Evolutionary conservation across 2,113 vertebrate genomes (phyloP), one percentile per base, ranked within the genome.

Genomic region (Cottus gobio): DNA sequence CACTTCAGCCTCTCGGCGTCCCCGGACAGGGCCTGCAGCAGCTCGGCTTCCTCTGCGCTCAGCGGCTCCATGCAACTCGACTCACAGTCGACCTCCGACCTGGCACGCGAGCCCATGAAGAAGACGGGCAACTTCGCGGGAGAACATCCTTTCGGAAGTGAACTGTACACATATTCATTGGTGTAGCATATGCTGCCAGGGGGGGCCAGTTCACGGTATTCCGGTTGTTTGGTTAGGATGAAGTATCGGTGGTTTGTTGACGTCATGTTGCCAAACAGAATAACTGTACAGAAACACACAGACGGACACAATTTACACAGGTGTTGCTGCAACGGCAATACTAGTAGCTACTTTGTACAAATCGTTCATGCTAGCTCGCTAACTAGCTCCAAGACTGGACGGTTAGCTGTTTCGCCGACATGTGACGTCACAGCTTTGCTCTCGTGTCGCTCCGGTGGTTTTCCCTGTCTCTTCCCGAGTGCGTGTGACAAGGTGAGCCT

Each of bases 121-220:
- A 15, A 0, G 0, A 96, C 93, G 1, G 1, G 24, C 30, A 95
- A 20, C 22, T 72, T 82, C 4, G 31, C 5, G 0, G 37, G 1
- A 0, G 28, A 39, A 4, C 4, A 0, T 24, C 22, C 0, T 22
- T 18, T 13, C 0, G 87, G 34, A 2, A 77, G 48, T 28, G 22
- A 24, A 0, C 66, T 46, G 79, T 91, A 92, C 0, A 0, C 85
- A 3, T 28, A 6, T 50, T 93, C 75, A 0, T 18, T 15, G 20
- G 88, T 89, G 66, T 75, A 95, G 46, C 94, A 95, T 20, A 97
- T 64, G 2, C 30, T 57, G 0, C 97, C 97, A 0, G 89, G 24
- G 0, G 34, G 63, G 26, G 87, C 18, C 6, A 18, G 26, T 0
- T 15, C 3, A 0, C 0, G 5, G 9, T 36, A 1, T 0, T 86